Conservation (phyloP, 2,113 vertebrate genomes). For the Fulica atra region DNA sequence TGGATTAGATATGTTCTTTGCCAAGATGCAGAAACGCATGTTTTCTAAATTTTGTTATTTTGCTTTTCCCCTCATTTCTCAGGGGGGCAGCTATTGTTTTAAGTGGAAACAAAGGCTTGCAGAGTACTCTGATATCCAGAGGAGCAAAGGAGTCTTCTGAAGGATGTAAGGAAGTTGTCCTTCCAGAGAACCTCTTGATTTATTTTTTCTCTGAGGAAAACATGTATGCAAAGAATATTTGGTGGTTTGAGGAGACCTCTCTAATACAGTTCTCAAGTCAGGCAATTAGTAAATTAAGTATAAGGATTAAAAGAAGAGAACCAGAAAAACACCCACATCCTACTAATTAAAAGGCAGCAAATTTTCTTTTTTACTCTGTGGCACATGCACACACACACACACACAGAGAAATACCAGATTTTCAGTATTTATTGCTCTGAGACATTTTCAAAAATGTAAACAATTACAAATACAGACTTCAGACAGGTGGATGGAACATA, state of each 20-base stretch:
- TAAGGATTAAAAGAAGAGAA: neutral
- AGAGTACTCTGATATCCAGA: neutral
- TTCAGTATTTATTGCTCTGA: neutral
- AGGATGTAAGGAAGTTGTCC: neutral
- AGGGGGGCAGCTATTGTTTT: neutral
- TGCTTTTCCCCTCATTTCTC: neutral
- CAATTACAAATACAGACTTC: neutral
- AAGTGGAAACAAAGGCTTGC: neutral
- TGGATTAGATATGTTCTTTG: neutral
- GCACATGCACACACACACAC: too few species aligned
- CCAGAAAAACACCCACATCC: neutral
- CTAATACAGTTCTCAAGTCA: neutral
- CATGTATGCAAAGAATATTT: neutral
- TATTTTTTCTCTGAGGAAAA: neutral
- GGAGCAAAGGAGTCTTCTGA: neutral
- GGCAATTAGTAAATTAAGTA: neutral
- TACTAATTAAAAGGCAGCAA: neutral
- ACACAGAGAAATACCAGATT: neutral
- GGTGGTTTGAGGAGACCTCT: neutral
- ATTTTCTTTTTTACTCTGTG: neutral
- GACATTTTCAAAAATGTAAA: neutral
- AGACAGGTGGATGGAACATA: neutral
- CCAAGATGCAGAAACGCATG: neutral
- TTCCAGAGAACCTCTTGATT: neutral
- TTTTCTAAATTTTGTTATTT: neutral